Evolutionary conservation across 53 echinoderm and acorn worm species (phyloP).

Genomic region (Crossaster papposus): DNA sequence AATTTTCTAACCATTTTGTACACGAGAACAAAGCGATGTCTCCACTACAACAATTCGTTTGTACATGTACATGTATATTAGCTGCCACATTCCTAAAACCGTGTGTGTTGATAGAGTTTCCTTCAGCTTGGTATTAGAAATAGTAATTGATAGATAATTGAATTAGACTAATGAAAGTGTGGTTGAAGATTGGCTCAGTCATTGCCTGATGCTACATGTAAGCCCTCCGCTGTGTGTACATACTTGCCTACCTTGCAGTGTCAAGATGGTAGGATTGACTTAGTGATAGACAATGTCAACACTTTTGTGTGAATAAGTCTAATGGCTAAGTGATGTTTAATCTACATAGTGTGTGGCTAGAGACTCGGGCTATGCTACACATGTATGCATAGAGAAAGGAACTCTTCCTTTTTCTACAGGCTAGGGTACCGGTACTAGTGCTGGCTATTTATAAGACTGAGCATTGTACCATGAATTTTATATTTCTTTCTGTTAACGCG

Average conservation of each 20-base stretch:
- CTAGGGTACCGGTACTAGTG: not conserved
- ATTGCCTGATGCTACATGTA: slow-evolving; percentile 5
- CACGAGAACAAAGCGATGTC: too few relatives aligned
- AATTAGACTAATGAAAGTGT: slow-evolving; percentile 34
- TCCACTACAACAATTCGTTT: too few relatives aligned
- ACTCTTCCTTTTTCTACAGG: too few relatives aligned
- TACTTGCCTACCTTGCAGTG: not conserved
- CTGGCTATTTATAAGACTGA: too few relatives aligned
- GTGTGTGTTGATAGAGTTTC: not conserved
- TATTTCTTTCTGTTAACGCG: not conserved
- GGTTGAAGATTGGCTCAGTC: slow-evolving; percentile 4
- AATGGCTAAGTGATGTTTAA: slow-evolving; percentile 61
- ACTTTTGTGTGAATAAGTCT: slow-evolving; percentile 51
- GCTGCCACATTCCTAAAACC: not conserved
- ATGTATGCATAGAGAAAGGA: slow-evolving; percentile 7
- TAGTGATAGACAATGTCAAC: slow-evolving; percentile 59
- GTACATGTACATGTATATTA: not conserved
- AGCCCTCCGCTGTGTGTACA: not conserved
- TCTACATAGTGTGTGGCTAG: slow-evolving; percentile 35
- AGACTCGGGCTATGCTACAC: not conserved
- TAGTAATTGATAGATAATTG: slow-evolving; percentile 48
- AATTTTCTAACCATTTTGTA: too few relatives aligned
- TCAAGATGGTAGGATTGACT: slow-evolving; percentile 29
- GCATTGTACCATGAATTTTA: not conserved
- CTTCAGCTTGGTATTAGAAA: not conserved